Conservation (phyloP, 2,797 vertebrate genomes). For the Carapus acus region DNA sequence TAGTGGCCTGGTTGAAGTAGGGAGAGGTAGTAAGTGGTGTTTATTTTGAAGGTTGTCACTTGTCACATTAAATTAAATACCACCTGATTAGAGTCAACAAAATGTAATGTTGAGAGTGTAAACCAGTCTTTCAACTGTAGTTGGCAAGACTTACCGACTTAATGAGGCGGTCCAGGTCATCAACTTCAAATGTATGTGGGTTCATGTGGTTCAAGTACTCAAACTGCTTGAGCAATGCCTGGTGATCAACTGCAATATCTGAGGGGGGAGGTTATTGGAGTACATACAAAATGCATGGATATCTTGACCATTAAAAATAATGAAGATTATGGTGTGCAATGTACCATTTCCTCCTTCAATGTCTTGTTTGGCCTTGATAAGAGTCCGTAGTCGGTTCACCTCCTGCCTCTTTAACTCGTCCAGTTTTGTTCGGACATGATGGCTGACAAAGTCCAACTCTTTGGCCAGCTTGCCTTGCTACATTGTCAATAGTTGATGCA, state of each 20-base stretch:
- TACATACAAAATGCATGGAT: not conserved
- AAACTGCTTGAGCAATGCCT: slow-evolving; percentile 91
- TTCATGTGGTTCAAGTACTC: slow-evolving; percentile 96
- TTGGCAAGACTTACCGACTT: slow-evolving; percentile 78
- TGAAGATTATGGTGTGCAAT: slow-evolving; percentile 6
- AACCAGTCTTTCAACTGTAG: not conserved
- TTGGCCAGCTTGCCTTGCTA: slow-evolving; percentile 93
- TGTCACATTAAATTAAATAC: too few species aligned
- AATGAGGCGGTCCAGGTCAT: slow-evolving; percentile 93
- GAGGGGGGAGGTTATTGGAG: slow-evolving; percentile 8
- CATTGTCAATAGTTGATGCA: slow-evolving; percentile 23
- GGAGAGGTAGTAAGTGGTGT: not conserved
- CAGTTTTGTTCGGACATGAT: slow-evolving; percentile 89
- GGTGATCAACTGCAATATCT: slow-evolving; percentile 90
- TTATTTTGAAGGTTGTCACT: not conserved
- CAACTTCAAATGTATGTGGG: slow-evolving; percentile 93
- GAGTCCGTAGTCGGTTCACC: slow-evolving; percentile 86
- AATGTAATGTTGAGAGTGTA: too few species aligned
- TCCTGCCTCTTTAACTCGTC: slow-evolving; percentile 96
- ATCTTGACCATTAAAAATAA: not conserved
- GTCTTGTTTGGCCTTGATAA: slow-evolving; percentile 96
- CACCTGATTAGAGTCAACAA: too few species aligned
- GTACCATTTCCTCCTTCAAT: slow-evolving; percentile 83
- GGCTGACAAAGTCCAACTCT: slow-evolving; percentile 95
- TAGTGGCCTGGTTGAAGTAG: too few species aligned